Evolutionary conservation across 2,888 invertebrate species (phyloP).

Genomic region (Pristionchus entomophagus): DNA sequence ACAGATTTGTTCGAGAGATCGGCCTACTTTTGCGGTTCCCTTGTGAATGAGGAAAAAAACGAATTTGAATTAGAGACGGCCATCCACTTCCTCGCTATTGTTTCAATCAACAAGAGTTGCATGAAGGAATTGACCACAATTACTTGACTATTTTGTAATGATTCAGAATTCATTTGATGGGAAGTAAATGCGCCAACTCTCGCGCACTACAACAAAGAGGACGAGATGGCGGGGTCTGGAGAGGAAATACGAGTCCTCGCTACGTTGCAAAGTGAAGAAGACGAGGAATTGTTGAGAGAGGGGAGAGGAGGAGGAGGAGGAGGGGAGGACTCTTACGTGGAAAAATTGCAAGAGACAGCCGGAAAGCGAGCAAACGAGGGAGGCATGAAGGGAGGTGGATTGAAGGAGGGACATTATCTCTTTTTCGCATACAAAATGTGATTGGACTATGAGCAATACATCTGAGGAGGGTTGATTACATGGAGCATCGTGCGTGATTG

Average conservation of each 20-base stretch:
- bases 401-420: background rate
- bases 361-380: background rate
- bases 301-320: background rate
- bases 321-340: background rate
- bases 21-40: too few relatives aligned
- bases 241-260: constrained; percentile 21
- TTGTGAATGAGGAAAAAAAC: too few relatives aligned
- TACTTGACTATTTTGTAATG: background rate
- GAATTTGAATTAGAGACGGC: too few relatives aligned
- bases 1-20: too few relatives aligned
- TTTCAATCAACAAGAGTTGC: too few relatives aligned
- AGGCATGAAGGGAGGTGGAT: background rate
- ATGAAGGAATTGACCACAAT: too few relatives aligned
- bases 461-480: background rate
- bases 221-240: background rate
- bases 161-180: background rate
- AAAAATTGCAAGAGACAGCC: constrained; percentile 34
- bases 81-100: too few relatives aligned
- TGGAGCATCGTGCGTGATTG: background rate
- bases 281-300: background rate
- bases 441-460: background rate
- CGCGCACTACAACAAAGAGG: background rate
- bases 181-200: background rate
- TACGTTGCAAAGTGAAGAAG: background rate
- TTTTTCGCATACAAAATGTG: background rate